Evolutionary conservation across 1,140 invertebrate genomes (phyloP).

Genomic region (Littorina saxatilis): DNA sequence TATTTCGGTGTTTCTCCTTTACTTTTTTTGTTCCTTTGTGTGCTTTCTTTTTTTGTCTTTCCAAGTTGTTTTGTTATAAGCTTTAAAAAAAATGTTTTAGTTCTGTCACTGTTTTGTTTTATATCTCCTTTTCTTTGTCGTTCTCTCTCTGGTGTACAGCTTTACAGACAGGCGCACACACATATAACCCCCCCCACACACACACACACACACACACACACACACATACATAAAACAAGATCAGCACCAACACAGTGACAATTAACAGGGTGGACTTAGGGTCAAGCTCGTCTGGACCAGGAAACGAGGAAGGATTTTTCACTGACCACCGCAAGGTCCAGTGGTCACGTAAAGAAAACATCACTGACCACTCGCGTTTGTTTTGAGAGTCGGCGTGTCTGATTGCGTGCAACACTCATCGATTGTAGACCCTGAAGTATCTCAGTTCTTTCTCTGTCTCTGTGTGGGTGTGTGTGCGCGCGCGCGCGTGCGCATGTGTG

Average conservation of each 20-base stretch:
- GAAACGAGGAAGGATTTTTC: neutral
- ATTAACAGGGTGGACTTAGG: too few species aligned
- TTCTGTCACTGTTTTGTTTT: neutral
- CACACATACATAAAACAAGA: neutral
- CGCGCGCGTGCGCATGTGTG: conserved; percentile 15
- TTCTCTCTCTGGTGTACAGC: neutral
- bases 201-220: conserved; percentile 21
- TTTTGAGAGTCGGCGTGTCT: neutral
- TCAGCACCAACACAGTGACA: neutral
- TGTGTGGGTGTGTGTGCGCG: conserved; percentile 15
- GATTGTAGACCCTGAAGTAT: neutral
- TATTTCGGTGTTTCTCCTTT: too few species aligned
- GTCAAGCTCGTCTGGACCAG: neutral
- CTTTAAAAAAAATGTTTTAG: neutral
- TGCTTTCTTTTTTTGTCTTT: too few species aligned
- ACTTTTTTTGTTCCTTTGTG: too few species aligned
- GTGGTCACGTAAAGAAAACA: neutral
- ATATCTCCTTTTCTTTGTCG: neutral
- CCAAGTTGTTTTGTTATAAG: neutral
- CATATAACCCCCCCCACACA: neutral
- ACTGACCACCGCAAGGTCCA: too few species aligned
- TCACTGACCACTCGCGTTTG: neutral
- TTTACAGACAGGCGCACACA: neutral
- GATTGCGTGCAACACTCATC: neutral
- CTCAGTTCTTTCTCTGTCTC: neutral